Base-by-base conservation (phyloP, 2,113 vertebrate species). In the Elgaria multicarinata region DNA sequence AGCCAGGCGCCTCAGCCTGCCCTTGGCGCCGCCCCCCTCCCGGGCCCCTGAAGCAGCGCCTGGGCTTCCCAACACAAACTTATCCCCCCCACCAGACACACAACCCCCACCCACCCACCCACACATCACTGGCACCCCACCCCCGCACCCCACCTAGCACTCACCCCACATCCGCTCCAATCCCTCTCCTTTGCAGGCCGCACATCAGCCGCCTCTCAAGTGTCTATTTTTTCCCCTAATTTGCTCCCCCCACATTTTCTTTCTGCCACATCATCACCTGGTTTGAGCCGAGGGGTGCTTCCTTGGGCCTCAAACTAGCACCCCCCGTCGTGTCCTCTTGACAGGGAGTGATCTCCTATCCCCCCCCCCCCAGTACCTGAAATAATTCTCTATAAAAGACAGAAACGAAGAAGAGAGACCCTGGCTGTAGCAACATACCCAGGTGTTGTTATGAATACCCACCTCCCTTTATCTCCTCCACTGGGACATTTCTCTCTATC, bases 21-120 rank as follows among this genome's bases (percentile, higher is more conserved):
- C 33, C n/a, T n/a, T n/a, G n/a, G n/a, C n/a, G n/a, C 36, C 50
- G 5, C 22, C 20, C 44, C 39, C 53, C 67, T 67, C 76, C 83
- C 46, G 64, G 39, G 71, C 87, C 78, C 83, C 83, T 67, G 53
- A 24, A 72, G 31, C 10, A 28, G 1, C 12, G 28, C 31, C 28
- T 50, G 69, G 91, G 91, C 90, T 80, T 83, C 71, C 66, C 66
- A 7, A 64, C 58, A 46, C 24, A 77, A 77, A 44, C 6, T 13
- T 22, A 4, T 12, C 72, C 28, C 77, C 66, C 46, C 46, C 8
- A 33, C 79, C 3, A n/a, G n/a, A n/a, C n/a, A n/a, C n/a, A n/a
- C n/a, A n/a, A n/a, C 20, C 16, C 72, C 28, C 77, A 55, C 46
- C 46, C 8, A 33, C 79, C 3, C 31, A 6, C 20, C 36, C n/a